These are phyloP conservation scores for Machimus rusticus DNA, from an alignment of 2,888 invertebrate genomes.

Conservation along the genomic window DNA sequence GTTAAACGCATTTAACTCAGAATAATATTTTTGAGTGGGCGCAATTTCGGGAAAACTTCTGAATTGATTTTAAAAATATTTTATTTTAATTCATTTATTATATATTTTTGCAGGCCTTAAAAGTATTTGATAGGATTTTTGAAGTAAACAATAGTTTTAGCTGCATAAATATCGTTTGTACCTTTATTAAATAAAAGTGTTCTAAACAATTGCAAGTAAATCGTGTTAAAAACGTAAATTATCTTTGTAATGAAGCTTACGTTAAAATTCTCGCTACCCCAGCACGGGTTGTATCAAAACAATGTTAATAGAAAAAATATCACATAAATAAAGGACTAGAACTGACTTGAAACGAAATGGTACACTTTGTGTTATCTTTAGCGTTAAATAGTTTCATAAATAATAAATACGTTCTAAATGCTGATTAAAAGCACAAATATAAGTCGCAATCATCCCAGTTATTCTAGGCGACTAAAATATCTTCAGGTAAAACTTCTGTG, in stretches of 20 bases:
- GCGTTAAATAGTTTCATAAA: conserved; percentile 30
- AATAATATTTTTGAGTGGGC: too few relatives aligned
- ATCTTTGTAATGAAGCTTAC: conserved; percentile 4
- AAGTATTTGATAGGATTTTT: not conserved
- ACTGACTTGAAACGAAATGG: conserved; percentile 36
- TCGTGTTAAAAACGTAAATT: conserved; percentile 5
- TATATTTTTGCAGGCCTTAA: not conserved
- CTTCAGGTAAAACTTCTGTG: conserved; percentile 55
- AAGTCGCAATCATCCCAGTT: not conserved
- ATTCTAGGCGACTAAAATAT: conserved; percentile 55
- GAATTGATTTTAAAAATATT: too few relatives aligned
- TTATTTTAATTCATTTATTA: too few relatives aligned
- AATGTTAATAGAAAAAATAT: conserved; percentile 45
- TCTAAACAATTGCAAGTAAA: conserved; percentile 1
- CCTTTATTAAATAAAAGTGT: conserved; percentile 37
- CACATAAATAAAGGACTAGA: conserved; percentile 47
- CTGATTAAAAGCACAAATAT: conserved; percentile 33
- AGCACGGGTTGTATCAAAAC: conserved; percentile 18
- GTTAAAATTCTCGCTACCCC: conserved; percentile 2
- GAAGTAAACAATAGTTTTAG: not conserved
- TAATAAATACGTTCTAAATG: conserved; percentile 40
- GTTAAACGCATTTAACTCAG: too few relatives aligned
- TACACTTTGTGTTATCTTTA: conserved; percentile 41
- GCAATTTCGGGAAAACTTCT: too few relatives aligned
- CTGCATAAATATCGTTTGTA: conserved; percentile 19